Conservation (phyloP, 2,797 vertebrate genomes). For the Clamator glandarius region DNA sequence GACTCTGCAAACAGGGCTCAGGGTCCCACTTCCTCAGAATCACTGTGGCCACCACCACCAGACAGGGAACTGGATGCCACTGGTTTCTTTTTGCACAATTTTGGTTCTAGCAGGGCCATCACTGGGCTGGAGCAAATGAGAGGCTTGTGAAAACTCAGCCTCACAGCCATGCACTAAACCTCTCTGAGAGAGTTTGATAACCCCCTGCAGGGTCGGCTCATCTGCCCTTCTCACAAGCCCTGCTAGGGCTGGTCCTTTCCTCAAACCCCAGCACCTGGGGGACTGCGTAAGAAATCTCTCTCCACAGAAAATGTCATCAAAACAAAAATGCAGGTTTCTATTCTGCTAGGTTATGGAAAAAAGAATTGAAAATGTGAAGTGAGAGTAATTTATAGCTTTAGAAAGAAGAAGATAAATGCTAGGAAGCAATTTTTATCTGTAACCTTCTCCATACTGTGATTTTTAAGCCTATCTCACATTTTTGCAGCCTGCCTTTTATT, state of each 20-base stretch:
- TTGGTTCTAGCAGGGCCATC: not conserved
- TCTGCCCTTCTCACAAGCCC: not conserved
- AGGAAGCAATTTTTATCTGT: not conserved
- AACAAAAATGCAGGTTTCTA: not conserved
- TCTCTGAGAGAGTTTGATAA: not conserved
- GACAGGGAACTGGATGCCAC: not conserved
- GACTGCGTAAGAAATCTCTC: not conserved
- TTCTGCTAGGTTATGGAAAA: not conserved
- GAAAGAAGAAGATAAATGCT: not conserved
- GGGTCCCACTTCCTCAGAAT: not conserved
- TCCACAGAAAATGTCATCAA: not conserved
- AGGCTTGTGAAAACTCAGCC: not conserved
- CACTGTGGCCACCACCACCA: not conserved
- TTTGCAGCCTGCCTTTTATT: not conserved
- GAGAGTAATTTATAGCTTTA: conserved; percentile 12
- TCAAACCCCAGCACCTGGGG: not conserved
- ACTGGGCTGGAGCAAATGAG: not conserved
- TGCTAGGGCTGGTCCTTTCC: not conserved
- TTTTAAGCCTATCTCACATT: not conserved
- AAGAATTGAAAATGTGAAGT: conserved; percentile 19
- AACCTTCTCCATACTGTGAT: not conserved
- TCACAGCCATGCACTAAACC: not conserved
- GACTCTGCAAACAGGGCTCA: not conserved
- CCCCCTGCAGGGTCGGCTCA: not conserved
- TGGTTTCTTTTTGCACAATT: not conserved